Evolutionary conservation across 2,888 invertebrate species (phyloP).

Genomic region (Eristalis pertinax): DNA sequence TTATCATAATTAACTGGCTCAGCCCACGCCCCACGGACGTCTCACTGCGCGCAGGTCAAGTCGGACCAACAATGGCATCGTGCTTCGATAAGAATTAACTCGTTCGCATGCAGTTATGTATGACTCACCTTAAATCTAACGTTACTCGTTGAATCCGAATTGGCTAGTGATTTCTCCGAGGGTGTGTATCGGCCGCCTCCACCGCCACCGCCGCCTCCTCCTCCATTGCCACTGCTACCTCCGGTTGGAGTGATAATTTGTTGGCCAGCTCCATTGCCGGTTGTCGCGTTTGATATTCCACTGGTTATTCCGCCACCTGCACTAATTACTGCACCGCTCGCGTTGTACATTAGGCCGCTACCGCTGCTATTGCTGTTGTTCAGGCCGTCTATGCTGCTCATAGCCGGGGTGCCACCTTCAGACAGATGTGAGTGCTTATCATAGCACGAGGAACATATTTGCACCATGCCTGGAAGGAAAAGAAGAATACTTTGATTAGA

Average conservation of each 20-base stretch:
- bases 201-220: conserved; percentile 27
- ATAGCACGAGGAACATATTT: conserved; percentile 93
- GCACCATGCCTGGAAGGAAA: conserved; percentile 86
- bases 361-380: conserved; percentile 69
- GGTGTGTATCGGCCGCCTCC: conserved; percentile 78
- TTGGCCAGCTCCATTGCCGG: conserved; percentile 64
- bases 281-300: conserved; percentile 74
- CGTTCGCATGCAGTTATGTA: neutral
- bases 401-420: conserved; percentile 79
- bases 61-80: conserved; percentile 17
- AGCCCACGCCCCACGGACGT: neutral
- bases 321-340: conserved; percentile 57
- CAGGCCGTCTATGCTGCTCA: conserved; percentile 73
- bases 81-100: conserved; percentile 15
- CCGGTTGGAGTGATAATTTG: conserved; percentile 45
- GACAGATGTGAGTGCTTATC: conserved; percentile 85
- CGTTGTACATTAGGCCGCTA: conserved; percentile 65
- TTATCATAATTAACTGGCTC: conserved; percentile 48
- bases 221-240: conserved; percentile 37
- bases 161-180: conserved; percentile 80
- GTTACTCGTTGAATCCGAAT: conserved; percentile 80
- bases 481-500: neutral
- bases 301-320: conserved; percentile 69
- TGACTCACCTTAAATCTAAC: conserved; percentile 81
- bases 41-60: neutral